Conservation (phyloP, 1,140 invertebrate genomes). For the Nebria ingens region DNA sequence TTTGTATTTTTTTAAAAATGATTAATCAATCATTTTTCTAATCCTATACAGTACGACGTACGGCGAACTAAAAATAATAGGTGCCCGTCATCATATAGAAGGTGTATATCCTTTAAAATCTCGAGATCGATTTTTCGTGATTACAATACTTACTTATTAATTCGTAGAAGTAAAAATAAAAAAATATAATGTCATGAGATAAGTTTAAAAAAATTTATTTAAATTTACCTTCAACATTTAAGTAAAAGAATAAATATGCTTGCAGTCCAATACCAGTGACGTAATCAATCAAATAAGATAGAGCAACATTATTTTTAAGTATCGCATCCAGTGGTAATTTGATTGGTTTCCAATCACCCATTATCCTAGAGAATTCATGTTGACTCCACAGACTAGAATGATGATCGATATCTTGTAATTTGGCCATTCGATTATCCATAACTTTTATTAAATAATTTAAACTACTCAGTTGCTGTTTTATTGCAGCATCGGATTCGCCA, state of each 20-base stretch:
- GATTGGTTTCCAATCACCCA: conserved; percentile 46
- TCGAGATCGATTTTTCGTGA: too few relatives aligned
- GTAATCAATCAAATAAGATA: conserved; percentile 76
- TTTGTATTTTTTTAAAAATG: too few relatives aligned
- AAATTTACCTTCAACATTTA: conserved; percentile 62
- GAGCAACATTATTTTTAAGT: conserved; percentile 68
- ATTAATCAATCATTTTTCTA: too few relatives aligned
- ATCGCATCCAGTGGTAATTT: conserved; percentile 64
- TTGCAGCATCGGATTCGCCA: conserved; percentile 67
- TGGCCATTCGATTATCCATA: conserved; percentile 53
- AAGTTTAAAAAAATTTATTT: too few relatives aligned
- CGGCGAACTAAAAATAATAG: too few relatives aligned
- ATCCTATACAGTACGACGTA: too few relatives aligned
- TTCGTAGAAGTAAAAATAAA: too few relatives aligned
- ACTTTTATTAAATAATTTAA: conserved; percentile 70
- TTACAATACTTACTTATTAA: too few relatives aligned
- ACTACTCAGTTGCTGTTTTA: conserved; percentile 85
- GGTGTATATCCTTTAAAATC: too few relatives aligned
- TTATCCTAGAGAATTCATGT: conserved; percentile 20
- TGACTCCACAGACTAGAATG: conserved; percentile 12
- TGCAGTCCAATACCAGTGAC: conserved; percentile 62
- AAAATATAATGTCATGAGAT: too few relatives aligned
- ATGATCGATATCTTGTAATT: conserved; percentile 46
- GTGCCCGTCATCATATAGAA: too few relatives aligned
- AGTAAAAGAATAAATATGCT: conserved; percentile 69